A percentile compares a stretch with the other conserved stretches of the same genome.
Evolutionary conservation across 53 echinoderm and acorn worm genomes (phyloP).

Genomic region (Apostichopus leukothele): DNA sequence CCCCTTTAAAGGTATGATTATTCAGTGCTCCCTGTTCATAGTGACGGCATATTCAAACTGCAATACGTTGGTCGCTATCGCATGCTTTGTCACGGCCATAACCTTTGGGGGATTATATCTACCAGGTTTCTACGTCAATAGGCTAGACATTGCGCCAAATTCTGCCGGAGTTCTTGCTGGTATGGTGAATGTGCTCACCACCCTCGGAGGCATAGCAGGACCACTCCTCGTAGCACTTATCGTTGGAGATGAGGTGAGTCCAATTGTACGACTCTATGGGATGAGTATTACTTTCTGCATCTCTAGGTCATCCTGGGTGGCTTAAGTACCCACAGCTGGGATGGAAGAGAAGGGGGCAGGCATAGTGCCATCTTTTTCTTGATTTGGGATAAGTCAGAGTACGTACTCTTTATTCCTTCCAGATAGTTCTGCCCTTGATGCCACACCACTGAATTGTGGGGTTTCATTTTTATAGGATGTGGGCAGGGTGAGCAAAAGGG

Average conservation of each 20-base stretch:
- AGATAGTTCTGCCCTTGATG: no score
- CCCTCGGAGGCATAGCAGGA: conserved; percentile 39
- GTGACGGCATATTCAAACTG: conserved; percentile 29
- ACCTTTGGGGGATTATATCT: conserved; percentile 18
- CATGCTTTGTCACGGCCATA: not conserved
- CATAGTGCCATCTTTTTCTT: no score
- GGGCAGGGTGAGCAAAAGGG: no score
- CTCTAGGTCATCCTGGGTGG: not conserved
- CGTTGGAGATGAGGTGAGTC: not conserved
- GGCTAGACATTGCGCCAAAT: conserved; percentile 40
- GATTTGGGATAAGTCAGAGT: no score
- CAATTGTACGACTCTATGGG: not conserved
- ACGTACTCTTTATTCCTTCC: not conserved
- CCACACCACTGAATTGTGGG: no score
- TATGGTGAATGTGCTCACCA: not conserved
- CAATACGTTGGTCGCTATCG: not conserved
- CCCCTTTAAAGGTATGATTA: conserved; percentile 1
- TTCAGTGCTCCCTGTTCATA: conserved; percentile 21
- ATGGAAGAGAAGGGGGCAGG: not conserved
- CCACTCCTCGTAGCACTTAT: conserved; percentile 18
- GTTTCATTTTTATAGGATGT: no score
- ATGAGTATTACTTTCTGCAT: not conserved
- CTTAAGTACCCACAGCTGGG: not conserved
- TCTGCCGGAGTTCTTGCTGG: conserved; percentile 2
- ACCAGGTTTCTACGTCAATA: conserved; percentile 22